Conservation (phyloP, 2,113 vertebrate genomes). For the Emydocephalus ijimae region DNA sequence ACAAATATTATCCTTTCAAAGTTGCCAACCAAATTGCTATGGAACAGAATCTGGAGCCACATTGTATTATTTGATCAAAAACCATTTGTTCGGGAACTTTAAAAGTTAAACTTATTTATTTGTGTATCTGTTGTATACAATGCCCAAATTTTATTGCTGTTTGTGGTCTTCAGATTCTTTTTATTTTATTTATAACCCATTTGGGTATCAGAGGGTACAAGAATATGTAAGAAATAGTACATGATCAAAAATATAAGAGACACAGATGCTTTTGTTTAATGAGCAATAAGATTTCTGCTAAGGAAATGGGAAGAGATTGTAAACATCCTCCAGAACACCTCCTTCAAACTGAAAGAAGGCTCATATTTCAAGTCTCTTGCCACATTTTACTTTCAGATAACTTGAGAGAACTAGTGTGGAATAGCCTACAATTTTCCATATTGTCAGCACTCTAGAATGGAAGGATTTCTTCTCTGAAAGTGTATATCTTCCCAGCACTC, state of each 20-base stretch:
- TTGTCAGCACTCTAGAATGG: accelerated
- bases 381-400: accelerated
- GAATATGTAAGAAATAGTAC: background rate
- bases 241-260: background rate
- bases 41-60: background rate
- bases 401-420: background rate
- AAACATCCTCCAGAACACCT: accelerated
- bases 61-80: background rate
- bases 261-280: background rate
- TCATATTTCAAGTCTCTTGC: background rate
- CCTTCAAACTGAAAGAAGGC: accelerated
- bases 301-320: background rate
- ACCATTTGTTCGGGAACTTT: background rate
- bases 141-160: background rate
- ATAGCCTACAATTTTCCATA: background rate
- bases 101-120: background rate
- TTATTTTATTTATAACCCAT: background rate
- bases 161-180: background rate
- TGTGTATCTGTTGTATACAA: background rate
- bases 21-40: background rate
- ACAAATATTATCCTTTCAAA: background rate
- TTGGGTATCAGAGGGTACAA: background rate
- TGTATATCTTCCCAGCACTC: background rate
- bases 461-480: background rate
- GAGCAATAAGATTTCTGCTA: background rate